phyloP scores from a whole-genome alignment of 2,113 vertebrate genomes.

The Marcusenius ussheri region DNA sequence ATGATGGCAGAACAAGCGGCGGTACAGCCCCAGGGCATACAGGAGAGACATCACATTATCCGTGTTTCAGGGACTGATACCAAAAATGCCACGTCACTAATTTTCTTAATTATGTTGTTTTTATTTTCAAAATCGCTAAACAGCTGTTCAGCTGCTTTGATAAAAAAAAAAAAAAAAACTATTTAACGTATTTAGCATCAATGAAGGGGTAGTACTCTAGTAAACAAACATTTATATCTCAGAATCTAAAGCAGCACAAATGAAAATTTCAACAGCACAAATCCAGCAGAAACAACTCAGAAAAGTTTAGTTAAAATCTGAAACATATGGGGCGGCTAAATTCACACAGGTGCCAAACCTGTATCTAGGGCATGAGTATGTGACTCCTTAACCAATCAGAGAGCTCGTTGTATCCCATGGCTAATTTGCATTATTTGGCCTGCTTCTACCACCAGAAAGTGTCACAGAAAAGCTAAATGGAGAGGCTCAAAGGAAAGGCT shows the following conservation, averaged over 20 bases:
- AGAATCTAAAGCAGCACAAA: neutral
- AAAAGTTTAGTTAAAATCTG: neutral
- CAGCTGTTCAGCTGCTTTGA: neutral
- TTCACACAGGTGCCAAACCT: neutral
- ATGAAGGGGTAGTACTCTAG: neutral
- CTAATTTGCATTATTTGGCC: neutral
- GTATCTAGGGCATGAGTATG: neutral
- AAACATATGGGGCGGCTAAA: neutral
- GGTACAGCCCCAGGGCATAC: no score
- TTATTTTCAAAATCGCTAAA: neutral
- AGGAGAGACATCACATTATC: no score
- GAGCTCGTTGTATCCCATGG: neutral
- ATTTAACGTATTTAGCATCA: neutral
- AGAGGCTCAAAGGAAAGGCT: neutral
- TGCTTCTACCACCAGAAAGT: neutral
- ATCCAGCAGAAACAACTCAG: neutral
- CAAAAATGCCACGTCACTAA: no score
- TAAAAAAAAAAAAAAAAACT: neutral
- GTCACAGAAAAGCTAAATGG: neutral
- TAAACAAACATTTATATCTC: neutral
- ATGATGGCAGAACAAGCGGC: no score
- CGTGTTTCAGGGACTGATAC: neutral
- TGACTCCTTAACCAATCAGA: neutral
- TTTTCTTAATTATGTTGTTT: neutral
- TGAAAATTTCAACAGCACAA: neutral